Percentiles rank a stretch among this genome's conserved stretches.
Evolutionary conservation across 1,140 invertebrate genomes (phyloP).

Genomic region (Bombus ignitus): DNA sequence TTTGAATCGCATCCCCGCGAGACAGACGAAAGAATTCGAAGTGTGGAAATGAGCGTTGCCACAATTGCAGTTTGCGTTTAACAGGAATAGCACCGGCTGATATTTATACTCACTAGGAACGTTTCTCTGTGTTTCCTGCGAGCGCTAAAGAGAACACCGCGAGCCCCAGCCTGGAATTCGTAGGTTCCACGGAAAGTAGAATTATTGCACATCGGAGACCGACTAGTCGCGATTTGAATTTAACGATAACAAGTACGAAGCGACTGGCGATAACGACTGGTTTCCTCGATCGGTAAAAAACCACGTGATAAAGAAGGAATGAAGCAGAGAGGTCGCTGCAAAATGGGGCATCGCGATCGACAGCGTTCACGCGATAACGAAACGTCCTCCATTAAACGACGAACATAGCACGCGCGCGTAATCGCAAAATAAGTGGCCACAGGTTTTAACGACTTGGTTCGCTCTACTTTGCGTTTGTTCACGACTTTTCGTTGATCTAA

Average conservation of each 20-base stretch:
- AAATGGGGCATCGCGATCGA: conserved; percentile 34
- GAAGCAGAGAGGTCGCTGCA: background rate
- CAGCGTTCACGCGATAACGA: conserved; percentile 12
- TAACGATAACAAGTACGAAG: conserved; percentile 3
- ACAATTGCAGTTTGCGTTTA: conserved; percentile 30
- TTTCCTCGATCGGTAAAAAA: conserved; percentile 8
- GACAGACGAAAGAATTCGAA: conserved; percentile 16
- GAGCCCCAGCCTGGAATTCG: conserved; percentile 4
- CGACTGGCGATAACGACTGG: background rate
- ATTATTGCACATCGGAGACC: no score
- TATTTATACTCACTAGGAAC: conserved; percentile 19
- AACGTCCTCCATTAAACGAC: conserved; percentile 23
- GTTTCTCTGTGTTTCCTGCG: conserved; percentile 1
- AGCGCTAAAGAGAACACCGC: background rate
- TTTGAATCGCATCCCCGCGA: no score
- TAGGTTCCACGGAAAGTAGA: background rate
- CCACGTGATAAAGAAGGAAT: background rate
- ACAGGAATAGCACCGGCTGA: conserved; percentile 29
- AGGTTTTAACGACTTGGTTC: background rate
- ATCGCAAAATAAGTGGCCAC: background rate
- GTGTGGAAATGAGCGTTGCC: conserved; percentile 15
- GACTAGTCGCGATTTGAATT: conserved; percentile 8
- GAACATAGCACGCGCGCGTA: background rate
- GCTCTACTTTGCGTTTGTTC: background rate
- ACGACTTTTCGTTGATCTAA: background rate